Conservation (phyloP, 2,888 invertebrate species). For the Drosophila limbata region DNA sequence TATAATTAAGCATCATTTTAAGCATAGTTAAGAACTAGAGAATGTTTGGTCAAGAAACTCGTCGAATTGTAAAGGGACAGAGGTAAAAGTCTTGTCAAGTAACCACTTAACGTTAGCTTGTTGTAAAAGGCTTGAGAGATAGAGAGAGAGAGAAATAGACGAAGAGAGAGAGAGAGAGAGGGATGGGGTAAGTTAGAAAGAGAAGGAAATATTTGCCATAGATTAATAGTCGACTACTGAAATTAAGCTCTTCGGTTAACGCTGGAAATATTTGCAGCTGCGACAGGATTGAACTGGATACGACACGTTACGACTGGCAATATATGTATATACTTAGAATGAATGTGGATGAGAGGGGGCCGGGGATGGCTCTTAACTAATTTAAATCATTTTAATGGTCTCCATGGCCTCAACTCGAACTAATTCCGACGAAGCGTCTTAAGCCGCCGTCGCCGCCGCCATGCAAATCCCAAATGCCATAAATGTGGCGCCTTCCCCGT, state of each 20-base stretch:
- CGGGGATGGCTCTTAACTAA: conserved; percentile 40
- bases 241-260: not conserved
- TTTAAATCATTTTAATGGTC: conserved; percentile 75
- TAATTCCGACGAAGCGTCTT: conserved; percentile 60
- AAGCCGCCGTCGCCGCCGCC: conserved; percentile 35
- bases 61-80: not conserved
- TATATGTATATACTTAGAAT: not conserved
- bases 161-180: not conserved
- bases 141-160: not conserved
- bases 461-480: conserved; percentile 71
- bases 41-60: conserved; percentile 31
- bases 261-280: conserved; percentile 20
- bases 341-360: not conserved
- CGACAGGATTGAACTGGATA: conserved; percentile 15
- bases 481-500: conserved; percentile 52
- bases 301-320: conserved; percentile 4
- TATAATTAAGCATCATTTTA: not conserved
- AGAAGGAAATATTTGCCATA: conserved; percentile 1
- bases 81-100: conserved; percentile 6
- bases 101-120: conserved; percentile 4
- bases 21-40: conserved; percentile 3
- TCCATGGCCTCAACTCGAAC: conserved; percentile 42
- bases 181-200: not conserved
- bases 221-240: conserved; percentile 10
- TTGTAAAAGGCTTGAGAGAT: not conserved